Evolutionary conservation across 2,797 vertebrate species (phyloP).

Genomic region (Falco columbarius): DNA sequence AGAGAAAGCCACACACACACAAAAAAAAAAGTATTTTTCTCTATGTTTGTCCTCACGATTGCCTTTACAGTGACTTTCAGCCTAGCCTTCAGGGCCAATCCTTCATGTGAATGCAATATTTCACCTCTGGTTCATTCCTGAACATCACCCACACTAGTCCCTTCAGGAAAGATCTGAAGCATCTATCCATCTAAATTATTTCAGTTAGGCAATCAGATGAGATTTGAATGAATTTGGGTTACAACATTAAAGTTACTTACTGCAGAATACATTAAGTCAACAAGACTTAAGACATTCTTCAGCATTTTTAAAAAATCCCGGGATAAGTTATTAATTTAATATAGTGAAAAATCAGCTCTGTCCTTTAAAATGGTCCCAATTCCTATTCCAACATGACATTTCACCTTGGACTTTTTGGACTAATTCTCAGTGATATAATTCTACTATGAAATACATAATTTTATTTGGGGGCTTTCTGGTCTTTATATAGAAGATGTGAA

Average conservation of each 20-base stretch:
- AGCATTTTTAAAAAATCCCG: not conserved
- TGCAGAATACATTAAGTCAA: not conserved
- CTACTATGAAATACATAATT: not conserved
- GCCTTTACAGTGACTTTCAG: not conserved
- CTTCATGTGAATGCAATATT: not conserved
- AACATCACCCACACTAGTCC: not conserved
- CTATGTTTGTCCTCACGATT: not conserved
- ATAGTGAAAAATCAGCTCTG: not conserved
- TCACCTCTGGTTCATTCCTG: not conserved
- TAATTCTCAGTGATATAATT: not conserved
- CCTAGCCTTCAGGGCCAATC: not conserved
- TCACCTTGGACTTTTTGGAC: not conserved
- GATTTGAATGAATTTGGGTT: not conserved
- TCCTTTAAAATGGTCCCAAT: not conserved
- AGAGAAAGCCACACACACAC: not conserved
- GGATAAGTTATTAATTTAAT: not conserved
- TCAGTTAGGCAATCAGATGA: not conserved
- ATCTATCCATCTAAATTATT: not conserved
- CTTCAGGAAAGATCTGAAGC: not conserved
- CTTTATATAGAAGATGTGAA: not conserved
- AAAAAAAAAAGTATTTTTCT: not conserved
- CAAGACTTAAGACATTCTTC: not conserved
- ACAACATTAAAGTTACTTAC: not conserved
- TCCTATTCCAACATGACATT: not conserved
- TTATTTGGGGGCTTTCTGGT: not conserved